These are phyloP conservation scores for Pocillopora meandrina DNA, from an alignment of 92 coral and sea anemone species.

Conservation along the genomic window DNA sequence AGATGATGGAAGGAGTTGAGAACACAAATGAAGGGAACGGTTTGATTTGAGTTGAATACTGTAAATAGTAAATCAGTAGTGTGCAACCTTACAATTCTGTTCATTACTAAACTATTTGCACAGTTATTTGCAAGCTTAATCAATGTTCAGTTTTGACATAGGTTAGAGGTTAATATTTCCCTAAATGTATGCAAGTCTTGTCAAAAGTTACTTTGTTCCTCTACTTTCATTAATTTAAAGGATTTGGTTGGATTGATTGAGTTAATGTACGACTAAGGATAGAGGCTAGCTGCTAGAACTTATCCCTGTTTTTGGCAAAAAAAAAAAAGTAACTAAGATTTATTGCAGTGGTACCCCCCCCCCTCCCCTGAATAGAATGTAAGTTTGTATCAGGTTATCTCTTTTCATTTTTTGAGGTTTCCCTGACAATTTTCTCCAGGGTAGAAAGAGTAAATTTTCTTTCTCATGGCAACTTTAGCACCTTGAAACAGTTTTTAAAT, in stretches of 20 bases:
- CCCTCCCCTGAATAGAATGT: too few species aligned
- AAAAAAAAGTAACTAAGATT: too few species aligned
- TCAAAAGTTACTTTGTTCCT: background rate
- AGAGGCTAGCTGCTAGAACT: too few species aligned
- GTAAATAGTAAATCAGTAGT: background rate
- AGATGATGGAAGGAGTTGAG: slow-evolving; percentile 11
- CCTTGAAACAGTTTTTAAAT: too few species aligned
- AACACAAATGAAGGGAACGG: background rate
- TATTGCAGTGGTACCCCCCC: too few species aligned
- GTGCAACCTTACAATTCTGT: background rate
- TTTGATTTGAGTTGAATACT: background rate
- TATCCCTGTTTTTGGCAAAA: too few species aligned
- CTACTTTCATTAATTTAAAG: background rate
- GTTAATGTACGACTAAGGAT: too few species aligned
- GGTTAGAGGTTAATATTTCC: background rate
- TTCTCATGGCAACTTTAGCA: too few species aligned
- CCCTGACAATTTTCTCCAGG: too few species aligned
- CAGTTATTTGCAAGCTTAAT: background rate
- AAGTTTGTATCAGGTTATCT: too few species aligned
- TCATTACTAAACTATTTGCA: background rate
- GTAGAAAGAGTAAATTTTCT: too few species aligned
- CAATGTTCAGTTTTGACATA: background rate
- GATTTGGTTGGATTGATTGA: background rate
- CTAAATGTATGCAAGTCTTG: background rate
- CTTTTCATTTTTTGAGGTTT: too few species aligned